These are phyloP conservation scores for Pristionchus mayeri DNA, from an alignment of 2,888 invertebrate genomes.

Conservation along the genomic window DNA sequence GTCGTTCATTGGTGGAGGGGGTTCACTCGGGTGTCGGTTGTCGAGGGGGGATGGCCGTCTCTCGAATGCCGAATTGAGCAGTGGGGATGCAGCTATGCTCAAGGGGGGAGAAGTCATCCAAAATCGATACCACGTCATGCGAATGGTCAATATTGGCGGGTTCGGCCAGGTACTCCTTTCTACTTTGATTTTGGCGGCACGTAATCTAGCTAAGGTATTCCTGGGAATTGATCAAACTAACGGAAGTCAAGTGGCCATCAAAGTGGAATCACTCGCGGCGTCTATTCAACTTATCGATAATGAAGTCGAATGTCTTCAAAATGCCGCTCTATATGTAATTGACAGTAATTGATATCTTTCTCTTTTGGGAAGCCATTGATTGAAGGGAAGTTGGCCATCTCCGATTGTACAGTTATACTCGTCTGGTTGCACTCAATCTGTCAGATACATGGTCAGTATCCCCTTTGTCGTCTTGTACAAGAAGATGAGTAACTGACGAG, in stretches of 20 bases:
- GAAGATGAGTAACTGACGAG: not conserved
- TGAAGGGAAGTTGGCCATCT: constrained; percentile 6
- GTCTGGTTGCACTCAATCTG: constrained; percentile 20
- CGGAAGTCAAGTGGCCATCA: constrained; percentile 28
- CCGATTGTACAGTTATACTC: constrained; percentile 41
- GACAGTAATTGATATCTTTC: not conserved
- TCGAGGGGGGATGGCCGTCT: constrained; percentile 17
- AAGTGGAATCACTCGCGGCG: constrained; percentile 39
- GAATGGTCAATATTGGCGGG: constrained; percentile 37
- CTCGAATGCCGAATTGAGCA: not conserved
- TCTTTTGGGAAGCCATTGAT: not conserved
- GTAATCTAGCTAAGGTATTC: constrained; percentile 30
- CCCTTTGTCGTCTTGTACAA: not conserved
- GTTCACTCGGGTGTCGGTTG: constrained; percentile 10
- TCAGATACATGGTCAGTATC: constrained; percentile 31
- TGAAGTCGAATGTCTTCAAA: constrained; percentile 42
- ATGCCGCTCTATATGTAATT: not conserved
- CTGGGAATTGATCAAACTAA: not conserved
- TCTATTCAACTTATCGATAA: constrained; percentile 34
- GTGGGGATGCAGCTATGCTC: constrained; percentile 31
- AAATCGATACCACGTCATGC: not conserved
- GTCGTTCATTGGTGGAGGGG: not conserved
- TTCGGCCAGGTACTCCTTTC: constrained; percentile 45
- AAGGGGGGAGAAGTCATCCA: constrained; percentile 27
- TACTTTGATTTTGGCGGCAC: not conserved